Conservation (phyloP, 2,113 vertebrate species). For the Himantopus leucocephalus region DNA sequence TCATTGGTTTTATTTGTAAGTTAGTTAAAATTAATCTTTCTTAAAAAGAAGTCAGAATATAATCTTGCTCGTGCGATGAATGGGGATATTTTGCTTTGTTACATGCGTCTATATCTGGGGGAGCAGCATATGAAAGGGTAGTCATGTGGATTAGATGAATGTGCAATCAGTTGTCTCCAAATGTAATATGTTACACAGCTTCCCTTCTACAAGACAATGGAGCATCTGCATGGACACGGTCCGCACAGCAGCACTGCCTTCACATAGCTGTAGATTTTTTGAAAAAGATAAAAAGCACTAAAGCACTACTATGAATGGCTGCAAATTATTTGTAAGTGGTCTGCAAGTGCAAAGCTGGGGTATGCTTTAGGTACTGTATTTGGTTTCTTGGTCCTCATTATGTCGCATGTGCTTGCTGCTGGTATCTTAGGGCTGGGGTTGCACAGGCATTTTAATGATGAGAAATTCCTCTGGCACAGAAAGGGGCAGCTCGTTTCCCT, state of each 20-base stretch:
- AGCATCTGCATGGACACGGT: not conserved
- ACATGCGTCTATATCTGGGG: not conserved
- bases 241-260: not conserved
- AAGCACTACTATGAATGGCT: not conserved
- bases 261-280: not conserved
- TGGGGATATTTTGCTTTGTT: not conserved
- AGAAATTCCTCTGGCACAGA: not conserved
- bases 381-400: not conserved
- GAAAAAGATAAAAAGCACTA: not conserved
- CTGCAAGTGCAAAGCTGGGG: not conserved
- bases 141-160: not conserved
- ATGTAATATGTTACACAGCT: not conserved
- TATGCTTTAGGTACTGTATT: not conserved
- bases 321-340: not conserved
- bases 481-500: not conserved
- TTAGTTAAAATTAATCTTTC: constrained; percentile 60
- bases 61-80: not conserved
- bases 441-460: not conserved
- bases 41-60: not conserved
- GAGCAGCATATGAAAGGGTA: not conserved
- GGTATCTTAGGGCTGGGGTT: not conserved
- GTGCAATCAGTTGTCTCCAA: not conserved
- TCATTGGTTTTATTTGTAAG: constrained; percentile 50
- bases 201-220: not conserved
- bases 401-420: not conserved